Evolutionary conservation across 2,888 invertebrate species (phyloP).

Genomic region (Kuschelorhynchus macadamiae): DNA sequence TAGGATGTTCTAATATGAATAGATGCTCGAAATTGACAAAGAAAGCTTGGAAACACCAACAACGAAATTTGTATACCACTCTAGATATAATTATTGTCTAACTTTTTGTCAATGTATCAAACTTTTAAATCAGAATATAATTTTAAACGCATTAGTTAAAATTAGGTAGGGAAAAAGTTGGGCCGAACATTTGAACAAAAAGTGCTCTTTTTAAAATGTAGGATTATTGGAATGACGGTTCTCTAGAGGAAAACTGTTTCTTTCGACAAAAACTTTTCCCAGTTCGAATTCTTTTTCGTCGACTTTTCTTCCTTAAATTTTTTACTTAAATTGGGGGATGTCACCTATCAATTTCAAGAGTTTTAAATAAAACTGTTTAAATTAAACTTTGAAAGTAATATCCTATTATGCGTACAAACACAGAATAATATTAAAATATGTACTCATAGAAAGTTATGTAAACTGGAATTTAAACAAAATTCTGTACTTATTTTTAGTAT

Average conservation of each 20-base stretch:
- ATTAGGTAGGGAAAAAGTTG: slow-evolving; percentile 17
- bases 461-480: no score
- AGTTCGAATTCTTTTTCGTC: slow-evolving; percentile 32
- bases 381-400: slow-evolving; percentile 17
- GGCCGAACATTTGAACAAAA: slow-evolving; percentile 3
- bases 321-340: slow-evolving; percentile 24
- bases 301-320: slow-evolving; percentile 28
- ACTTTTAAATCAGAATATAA: slow-evolving; percentile 27
- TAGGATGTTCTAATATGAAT: no score
- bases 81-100: no score
- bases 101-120: slow-evolving; percentile 13
- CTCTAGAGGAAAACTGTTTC: slow-evolving; percentile 16
- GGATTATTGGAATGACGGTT: slow-evolving; percentile 27
- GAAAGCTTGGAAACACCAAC: no score
- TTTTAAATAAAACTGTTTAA: slow-evolving; percentile 25
- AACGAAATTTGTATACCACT: no score
- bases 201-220: slow-evolving; percentile 18
- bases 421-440: no score
- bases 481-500: no score
- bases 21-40: no score
- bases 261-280: slow-evolving; percentile 44
- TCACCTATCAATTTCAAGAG: slow-evolving; percentile 26
- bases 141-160: slow-evolving; percentile 31
- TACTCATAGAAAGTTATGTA: no score
- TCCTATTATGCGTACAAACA: no score